Base-by-base conservation (phyloP, 2,797 vertebrate species). In the Sebastes aleutianus region DNA sequence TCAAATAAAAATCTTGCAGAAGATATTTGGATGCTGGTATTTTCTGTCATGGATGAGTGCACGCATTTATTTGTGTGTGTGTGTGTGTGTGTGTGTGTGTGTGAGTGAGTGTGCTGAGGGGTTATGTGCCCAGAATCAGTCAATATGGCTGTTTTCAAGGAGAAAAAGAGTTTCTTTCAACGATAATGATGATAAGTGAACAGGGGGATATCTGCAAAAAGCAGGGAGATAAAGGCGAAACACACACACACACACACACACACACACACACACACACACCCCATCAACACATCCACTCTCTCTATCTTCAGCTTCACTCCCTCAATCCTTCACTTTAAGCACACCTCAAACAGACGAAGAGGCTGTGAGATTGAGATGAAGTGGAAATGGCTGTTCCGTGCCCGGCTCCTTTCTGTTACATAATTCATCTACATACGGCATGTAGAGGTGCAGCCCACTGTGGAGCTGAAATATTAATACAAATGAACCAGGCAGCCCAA, bases 391-490 rank as follows among this genome's bases (percentile, higher is more conserved):
- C 85, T 88, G 83, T 79, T 86, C 76, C 13, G 64, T 79, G 82
- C 74, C 11, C 2, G 10, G 61, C 69, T 83, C 58, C 50, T 43
- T 68, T 80, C 86, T 84, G 56, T 88, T 93, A 85, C 88, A 94
- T 94, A 93, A 94, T 92, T 91, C 71, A 93, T 91, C 77, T 77
- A 36, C 70, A 78, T 82, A 70, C 78, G 62, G 87, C 74, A 5
- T 69, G 88, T 58, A 8, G 84, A 79, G 83, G 79, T 82, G 84
- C 85, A 75, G 86, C 87, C 79, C 79, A 75, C 86, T 84, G 87
- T 39, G 79, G 76, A 86, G 62, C 83, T 94, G 83, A 93, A 94
- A 93, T 93, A 94, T 94, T 92, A 56, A 94, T 91, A 84, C 82
- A 84, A 89, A 92, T 89, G 87, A 90, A 83, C 64, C 64, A 74